Percentiles rank a stretch among this genome's conserved stretches.
Conservation (phyloP, 2,797 vertebrate species). For the Betta splendens region DNA sequence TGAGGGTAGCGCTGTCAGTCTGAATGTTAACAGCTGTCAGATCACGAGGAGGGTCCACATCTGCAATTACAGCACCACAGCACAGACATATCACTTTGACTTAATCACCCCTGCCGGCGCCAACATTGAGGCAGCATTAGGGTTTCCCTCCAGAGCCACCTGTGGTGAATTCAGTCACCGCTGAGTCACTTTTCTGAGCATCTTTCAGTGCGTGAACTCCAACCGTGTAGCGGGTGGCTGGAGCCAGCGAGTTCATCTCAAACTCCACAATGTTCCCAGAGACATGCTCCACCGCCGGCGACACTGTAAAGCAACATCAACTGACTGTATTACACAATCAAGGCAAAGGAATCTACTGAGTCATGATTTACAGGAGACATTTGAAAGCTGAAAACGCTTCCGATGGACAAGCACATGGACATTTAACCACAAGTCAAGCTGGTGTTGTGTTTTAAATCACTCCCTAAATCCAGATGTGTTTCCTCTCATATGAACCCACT, state of each 20-base stretch:
- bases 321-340: background rate
- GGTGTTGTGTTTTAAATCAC: too few species aligned
- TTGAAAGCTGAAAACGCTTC: too few species aligned
- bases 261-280: constrained; percentile 91
- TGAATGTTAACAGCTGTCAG: constrained; percentile 84
- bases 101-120: too few species aligned
- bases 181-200: constrained; percentile 78
- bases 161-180: constrained; percentile 87
- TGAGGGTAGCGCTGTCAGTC: constrained; percentile 86
- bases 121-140: too few species aligned
- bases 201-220: constrained; percentile 84
- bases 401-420: too few species aligned
- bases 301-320: constrained; percentile 66
- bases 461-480: too few species aligned
- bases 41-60: constrained; percentile 88
- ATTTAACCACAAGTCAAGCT: too few species aligned
- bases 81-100: background rate
- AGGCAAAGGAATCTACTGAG: background rate
- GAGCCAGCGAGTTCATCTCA: constrained; percentile 83
- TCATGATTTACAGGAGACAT: too few species aligned
- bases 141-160: constrained; percentile 69
- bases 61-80: constrained; percentile 67
- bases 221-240: constrained; percentile 86
- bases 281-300: constrained; percentile 83
- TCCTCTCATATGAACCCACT: too few species aligned